Conservation (phyloP, 2,113 vertebrate genomes). For the Hassar affinis region DNA sequence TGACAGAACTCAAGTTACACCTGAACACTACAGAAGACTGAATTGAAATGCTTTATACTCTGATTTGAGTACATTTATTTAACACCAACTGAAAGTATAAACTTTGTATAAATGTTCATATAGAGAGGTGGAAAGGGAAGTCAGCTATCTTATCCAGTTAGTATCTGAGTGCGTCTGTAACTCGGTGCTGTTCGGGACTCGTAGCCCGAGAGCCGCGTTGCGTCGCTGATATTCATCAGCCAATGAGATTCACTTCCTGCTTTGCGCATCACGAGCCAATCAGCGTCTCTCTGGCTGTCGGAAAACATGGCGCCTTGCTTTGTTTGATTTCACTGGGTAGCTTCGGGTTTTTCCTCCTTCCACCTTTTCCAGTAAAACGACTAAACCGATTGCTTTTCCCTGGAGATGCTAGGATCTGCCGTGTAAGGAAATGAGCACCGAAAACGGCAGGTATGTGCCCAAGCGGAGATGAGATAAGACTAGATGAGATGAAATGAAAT, state of each 20-base stretch:
- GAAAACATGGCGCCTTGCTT: slow-evolving; percentile 44
- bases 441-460: slow-evolving; percentile 38
- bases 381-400: too few relatives aligned
- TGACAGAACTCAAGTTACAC: too few relatives aligned
- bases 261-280: background rate
- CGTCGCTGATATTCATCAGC: background rate
- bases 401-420: background rate
- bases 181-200: background rate
- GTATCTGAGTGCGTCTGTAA: too few relatives aligned
- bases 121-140: too few relatives aligned
- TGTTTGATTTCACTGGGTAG: slow-evolving; percentile 25
- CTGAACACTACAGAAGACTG: too few relatives aligned
- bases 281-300: background rate
- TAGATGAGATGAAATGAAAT: too few relatives aligned
- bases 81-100: too few relatives aligned
- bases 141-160: too few relatives aligned
- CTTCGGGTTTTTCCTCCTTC: background rate
- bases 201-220: background rate
- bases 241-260: slow-evolving; percentile 21
- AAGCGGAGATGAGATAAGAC: background rate
- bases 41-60: too few relatives aligned
- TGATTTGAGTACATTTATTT: too few relatives aligned
- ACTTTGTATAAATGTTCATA: too few relatives aligned
- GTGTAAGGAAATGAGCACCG: slow-evolving; percentile 34
- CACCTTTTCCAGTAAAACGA: background rate